Percentiles rank a stretch among this genome's conserved stretches.
phyloP scores from a whole-genome alignment of 2,113 vertebrate genomes.

The Passerina amoena region DNA sequence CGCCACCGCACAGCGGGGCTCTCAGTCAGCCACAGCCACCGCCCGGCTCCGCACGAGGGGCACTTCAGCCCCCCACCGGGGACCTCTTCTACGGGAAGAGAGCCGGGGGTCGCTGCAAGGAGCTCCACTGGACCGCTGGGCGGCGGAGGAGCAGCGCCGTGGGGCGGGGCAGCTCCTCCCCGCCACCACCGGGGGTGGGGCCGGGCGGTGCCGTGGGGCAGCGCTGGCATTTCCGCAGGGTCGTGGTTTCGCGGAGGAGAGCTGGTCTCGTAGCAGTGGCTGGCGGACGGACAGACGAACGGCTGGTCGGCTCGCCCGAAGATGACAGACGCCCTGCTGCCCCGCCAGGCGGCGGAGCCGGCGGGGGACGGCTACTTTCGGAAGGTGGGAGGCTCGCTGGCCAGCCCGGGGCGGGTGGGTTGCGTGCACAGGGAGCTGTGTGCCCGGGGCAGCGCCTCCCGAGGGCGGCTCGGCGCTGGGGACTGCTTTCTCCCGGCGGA shows the following conservation, averaged over 20 bases:
- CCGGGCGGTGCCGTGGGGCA: not conserved
- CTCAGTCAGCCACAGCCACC: not conserved
- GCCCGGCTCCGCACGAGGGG: accelerated
- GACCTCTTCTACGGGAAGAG: accelerated
- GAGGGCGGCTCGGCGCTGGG: too few species aligned
- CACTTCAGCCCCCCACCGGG: accelerated
- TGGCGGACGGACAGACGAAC: accelerated
- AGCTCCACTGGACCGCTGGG: accelerated
- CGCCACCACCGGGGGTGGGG: not conserved
- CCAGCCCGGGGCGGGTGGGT: not conserved
- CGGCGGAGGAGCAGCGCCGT: not conserved
- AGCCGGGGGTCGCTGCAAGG: accelerated
- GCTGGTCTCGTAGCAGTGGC: accelerated
- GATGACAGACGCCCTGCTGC: slow-evolving; percentile 73
- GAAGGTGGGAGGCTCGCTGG: slow-evolving; percentile 65
- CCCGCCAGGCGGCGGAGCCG: slow-evolving; percentile 38
- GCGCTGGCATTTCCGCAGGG: not conserved
- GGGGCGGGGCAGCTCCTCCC: slow-evolving; percentile 10
- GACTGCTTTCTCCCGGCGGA: not conserved
- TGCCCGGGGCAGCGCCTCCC: not conserved
- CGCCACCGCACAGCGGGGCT: not conserved
- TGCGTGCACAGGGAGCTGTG: accelerated
- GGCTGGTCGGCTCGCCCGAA: not conserved
- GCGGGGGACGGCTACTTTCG: slow-evolving; percentile 71
- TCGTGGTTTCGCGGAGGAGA: accelerated